Evolutionary conservation across 2,888 invertebrate species (phyloP).

Genomic region (Busseola fusca): DNA sequence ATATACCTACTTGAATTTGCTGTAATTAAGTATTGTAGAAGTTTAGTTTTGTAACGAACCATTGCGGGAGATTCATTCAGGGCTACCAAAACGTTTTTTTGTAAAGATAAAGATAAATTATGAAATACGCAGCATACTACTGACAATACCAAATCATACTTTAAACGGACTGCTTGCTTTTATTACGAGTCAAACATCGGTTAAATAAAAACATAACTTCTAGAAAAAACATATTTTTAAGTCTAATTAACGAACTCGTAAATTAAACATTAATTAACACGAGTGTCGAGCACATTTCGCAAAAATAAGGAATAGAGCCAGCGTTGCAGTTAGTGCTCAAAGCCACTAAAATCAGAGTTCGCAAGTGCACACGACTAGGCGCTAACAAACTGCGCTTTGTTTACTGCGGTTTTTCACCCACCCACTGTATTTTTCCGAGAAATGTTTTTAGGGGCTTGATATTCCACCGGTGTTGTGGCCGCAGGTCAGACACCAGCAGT

Average conservation of each 20-base stretch:
- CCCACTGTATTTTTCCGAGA: constrained; percentile 3
- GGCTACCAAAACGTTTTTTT: neutral
- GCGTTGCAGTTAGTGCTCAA: constrained; percentile 37
- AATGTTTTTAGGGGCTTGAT: constrained; percentile 2
- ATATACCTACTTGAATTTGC: constrained; percentile 35
- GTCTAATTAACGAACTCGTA: constrained; percentile 12
- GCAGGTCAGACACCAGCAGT: neutral
- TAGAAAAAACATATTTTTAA: constrained; percentile 12
- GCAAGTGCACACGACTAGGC: constrained; percentile 34
- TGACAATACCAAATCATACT: neutral
- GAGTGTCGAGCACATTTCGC: constrained; percentile 31
- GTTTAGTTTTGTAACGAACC: constrained; percentile 12
- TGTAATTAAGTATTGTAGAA: constrained; percentile 45
- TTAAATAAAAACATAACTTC: constrained; percentile 1
- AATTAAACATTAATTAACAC: constrained; percentile 52
- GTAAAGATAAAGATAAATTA: neutral
- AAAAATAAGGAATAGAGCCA: constrained; percentile 43
- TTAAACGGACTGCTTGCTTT: neutral
- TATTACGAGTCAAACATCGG: neutral
- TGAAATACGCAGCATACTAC: neutral
- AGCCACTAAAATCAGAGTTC: constrained; percentile 49
- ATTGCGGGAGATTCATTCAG: neutral
- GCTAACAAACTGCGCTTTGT: constrained; percentile 50
- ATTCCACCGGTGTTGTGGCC: neutral
- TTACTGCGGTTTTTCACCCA: constrained; percentile 22